phyloP scores from a whole-genome alignment of 2,888 invertebrate genomes.

The Cryptophagus acutangulus region DNA sequence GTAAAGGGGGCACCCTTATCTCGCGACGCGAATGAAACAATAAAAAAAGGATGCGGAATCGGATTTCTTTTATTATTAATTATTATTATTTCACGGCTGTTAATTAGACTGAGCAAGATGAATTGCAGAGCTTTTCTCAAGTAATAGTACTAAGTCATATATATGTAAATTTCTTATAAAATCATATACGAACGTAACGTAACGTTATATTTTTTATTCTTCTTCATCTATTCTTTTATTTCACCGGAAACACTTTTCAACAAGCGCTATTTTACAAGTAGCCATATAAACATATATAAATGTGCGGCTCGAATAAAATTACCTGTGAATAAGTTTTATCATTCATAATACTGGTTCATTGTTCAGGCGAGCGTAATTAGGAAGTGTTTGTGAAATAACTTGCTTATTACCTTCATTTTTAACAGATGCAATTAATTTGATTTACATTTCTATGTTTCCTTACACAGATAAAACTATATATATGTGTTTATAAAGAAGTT shows the following conservation, averaged over 20 bases:
- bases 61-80: constrained; percentile 7
- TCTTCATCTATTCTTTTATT: constrained; percentile 15
- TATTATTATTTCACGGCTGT: neutral
- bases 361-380: constrained; percentile 29
- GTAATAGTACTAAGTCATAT: constrained; percentile 11
- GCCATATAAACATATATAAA: constrained; percentile 8
- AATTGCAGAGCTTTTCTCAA: neutral
- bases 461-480: constrained; percentile 15
- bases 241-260: constrained; percentile 30
- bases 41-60: too few relatives aligned
- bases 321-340: constrained; percentile 32
- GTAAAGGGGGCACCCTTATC: constrained; percentile 39
- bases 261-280: constrained; percentile 16
- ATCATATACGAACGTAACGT: constrained; percentile 14
- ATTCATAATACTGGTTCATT: constrained; percentile 27
- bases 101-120: too few relatives aligned
- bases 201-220: too few relatives aligned
- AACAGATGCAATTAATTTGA: constrained; percentile 28
- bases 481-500: neutral
- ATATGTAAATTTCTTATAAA: constrained; percentile 6
- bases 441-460: constrained; percentile 29
- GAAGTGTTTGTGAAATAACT: constrained; percentile 28
- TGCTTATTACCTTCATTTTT: constrained; percentile 25
- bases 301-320: constrained; percentile 28
- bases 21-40: too few relatives aligned